phyloP scores from a whole-genome alignment of 1,140 invertebrate species.

The Hycleus cichorii region DNA sequence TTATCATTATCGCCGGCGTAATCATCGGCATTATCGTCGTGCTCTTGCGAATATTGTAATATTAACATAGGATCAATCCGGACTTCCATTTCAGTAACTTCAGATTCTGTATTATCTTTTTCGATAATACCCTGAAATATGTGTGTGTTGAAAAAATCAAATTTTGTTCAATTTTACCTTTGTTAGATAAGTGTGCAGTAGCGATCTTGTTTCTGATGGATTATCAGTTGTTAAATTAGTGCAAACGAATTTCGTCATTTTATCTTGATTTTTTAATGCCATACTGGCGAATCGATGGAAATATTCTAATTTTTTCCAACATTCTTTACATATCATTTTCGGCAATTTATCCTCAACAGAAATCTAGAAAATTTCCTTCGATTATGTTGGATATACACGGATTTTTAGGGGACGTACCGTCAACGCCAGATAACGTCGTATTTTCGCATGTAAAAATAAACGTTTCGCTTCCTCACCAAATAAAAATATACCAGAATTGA shows the following conservation, averaged over 20 bases:
- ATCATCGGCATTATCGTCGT: slow-evolving; percentile 25
- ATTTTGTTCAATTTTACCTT: slow-evolving; percentile 37
- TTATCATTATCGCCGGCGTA: slow-evolving; percentile 12
- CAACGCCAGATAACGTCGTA: slow-evolving; percentile 50
- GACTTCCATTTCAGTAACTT: slow-evolving; percentile 51
- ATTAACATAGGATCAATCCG: slow-evolving; percentile 54
- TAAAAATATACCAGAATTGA: slow-evolving; percentile 43
- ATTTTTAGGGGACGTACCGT: slow-evolving; percentile 36
- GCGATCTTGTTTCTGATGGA: slow-evolving; percentile 40
- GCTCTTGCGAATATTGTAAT: slow-evolving; percentile 43
- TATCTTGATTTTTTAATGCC: slow-evolving; percentile 49
- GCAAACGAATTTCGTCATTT: slow-evolving; percentile 42
- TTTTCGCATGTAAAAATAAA: slow-evolving; percentile 47
- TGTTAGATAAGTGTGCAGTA: slow-evolving; percentile 49
- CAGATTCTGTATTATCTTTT: slow-evolving; percentile 17
- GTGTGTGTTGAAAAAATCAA: not conserved
- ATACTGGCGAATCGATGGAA: slow-evolving; percentile 51
- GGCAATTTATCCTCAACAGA: slow-evolving; percentile 47
- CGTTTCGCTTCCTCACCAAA: slow-evolving; percentile 48
- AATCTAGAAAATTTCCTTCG: slow-evolving; percentile 16
- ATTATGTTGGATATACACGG: not conserved
- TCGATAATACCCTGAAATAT: slow-evolving; percentile 23
- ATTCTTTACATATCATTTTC: slow-evolving; percentile 49
- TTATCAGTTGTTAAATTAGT: slow-evolving; percentile 29
- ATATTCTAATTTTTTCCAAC: slow-evolving; percentile 47